Evolutionary conservation across 2,113 vertebrate genomes (phyloP).

Genomic region (Protomyctophum bolini): DNA sequence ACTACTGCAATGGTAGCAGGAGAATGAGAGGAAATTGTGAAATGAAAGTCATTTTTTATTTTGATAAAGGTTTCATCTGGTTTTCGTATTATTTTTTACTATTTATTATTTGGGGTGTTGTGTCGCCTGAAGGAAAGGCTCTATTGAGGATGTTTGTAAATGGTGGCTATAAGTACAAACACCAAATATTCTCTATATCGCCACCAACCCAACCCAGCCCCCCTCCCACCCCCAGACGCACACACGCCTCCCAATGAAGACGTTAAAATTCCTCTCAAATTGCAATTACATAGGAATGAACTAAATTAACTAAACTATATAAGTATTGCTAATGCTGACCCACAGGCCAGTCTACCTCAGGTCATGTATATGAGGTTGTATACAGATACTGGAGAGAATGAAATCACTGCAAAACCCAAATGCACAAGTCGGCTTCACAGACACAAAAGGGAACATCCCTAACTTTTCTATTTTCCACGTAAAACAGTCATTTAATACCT

Average conservation of each 20-base stretch:
- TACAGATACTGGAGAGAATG: conserved; percentile 23
- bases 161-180: not conserved
- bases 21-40: conserved; percentile 54
- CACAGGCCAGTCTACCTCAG: conserved; percentile 59
- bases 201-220: too few relatives aligned
- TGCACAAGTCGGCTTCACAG: conserved; percentile 19
- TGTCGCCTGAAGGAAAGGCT: conserved; percentile 46
- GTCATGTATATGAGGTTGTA: conserved; percentile 53
- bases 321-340: conserved; percentile 22
- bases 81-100: conserved; percentile 75
- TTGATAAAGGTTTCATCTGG: conserved; percentile 53
- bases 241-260: conserved; percentile 16
- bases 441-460: conserved; percentile 9
- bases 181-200: too few relatives aligned
- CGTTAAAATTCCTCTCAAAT: not conserved
- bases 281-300: conserved; percentile 7
- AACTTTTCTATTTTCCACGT: conserved; percentile 23
- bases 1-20: conserved; percentile 57
- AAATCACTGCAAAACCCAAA: conserved; percentile 31
- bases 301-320: conserved; percentile 10
- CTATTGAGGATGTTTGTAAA: conserved; percentile 12
- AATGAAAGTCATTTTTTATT: conserved; percentile 64
- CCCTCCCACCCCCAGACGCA: not conserved
- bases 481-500: conserved; percentile 11
- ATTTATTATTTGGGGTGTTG: conserved; percentile 70